These are phyloP conservation scores for Contarinia nasturtii DNA, from an alignment of 1,140 invertebrate species.

Conservation along the genomic window DNA sequence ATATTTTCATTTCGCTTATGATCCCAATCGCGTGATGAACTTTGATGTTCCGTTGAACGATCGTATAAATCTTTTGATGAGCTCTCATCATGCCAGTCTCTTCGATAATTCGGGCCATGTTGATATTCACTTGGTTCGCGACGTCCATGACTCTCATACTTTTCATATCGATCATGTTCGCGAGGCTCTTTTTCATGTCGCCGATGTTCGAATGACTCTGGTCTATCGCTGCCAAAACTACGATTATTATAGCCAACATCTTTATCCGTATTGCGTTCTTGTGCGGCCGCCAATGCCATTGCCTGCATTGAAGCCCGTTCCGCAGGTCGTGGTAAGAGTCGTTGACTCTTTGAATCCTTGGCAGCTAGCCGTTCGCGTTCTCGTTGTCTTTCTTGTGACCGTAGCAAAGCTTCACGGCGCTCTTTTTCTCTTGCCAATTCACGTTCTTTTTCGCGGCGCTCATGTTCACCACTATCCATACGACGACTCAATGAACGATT, in stretches of 20 bases:
- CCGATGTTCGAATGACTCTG: not conserved
- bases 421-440: conserved; percentile 33
- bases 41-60: not conserved
- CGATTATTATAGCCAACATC: not conserved
- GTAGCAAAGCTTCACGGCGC: conserved; percentile 31
- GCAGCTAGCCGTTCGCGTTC: conserved; percentile 35
- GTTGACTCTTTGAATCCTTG: conserved; percentile 7
- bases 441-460: conserved; percentile 20
- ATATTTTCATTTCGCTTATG: not conserved
- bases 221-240: not conserved
- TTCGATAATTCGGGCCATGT: not conserved
- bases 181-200: not conserved
- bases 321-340: conserved; percentile 8
- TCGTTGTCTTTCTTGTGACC: conserved; percentile 33
- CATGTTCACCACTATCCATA: conserved; percentile 26
- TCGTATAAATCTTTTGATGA: not conserved
- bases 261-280: conserved; percentile 14
- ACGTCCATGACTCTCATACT: not conserved
- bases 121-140: not conserved
- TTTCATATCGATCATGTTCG: not conserved
- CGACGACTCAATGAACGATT: not conserved
- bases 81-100: too few relatives aligned
- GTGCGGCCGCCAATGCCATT: conserved; percentile 8
- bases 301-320: conserved; percentile 21
- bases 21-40: not conserved